phyloP scores from a whole-genome alignment of 2,113 vertebrate species.

The Sialia sialis region DNA sequence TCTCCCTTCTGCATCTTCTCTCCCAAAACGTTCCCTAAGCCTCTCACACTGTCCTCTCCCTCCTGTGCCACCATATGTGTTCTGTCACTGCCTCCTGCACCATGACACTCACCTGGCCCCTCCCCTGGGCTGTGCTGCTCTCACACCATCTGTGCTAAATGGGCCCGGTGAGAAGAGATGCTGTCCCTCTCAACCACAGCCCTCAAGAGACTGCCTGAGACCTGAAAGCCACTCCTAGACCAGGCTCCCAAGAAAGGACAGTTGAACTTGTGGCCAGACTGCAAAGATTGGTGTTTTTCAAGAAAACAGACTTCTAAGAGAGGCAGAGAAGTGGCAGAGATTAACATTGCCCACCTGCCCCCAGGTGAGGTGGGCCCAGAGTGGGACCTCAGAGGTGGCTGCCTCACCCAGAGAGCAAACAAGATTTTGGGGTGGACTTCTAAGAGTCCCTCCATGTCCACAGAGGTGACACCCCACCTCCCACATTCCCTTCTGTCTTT shows the following conservation, averaged over 20 bases:
- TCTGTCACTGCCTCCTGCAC: not conserved
- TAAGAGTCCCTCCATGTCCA: not conserved
- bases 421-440: not conserved
- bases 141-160: not conserved
- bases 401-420: not conserved
- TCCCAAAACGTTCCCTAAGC: not conserved
- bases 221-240: not conserved
- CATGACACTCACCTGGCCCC: not conserved
- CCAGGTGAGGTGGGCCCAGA: accelerated
- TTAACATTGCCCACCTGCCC: not conserved
- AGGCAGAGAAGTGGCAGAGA: not conserved
- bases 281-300: not conserved
- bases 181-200: not conserved
- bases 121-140: not conserved
- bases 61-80: not conserved
- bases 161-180: not conserved
- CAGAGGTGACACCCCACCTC: not conserved
- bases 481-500: not conserved
- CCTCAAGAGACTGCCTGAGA: not conserved
- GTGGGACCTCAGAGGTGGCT: not conserved
- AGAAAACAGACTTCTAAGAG: not conserved
- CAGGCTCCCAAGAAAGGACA: not conserved
- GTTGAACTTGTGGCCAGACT: not conserved
- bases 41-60: not conserved
- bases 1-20: not conserved